Conservation (phyloP, 2,797 vertebrate genomes). For the Rhabdomys pumilio region DNA sequence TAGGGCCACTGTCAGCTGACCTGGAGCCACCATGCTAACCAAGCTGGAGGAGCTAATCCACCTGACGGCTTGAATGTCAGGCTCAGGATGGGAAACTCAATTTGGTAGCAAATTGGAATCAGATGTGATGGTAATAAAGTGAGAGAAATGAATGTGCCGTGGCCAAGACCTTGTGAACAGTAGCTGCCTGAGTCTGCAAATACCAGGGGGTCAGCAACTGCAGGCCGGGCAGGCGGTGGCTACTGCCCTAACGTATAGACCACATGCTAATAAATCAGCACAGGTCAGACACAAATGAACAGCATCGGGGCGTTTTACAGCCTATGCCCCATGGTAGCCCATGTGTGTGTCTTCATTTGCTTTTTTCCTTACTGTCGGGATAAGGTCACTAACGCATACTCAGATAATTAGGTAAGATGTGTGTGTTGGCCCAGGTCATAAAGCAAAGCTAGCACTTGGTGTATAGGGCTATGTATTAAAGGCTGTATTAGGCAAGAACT, state of each 20-base stretch:
- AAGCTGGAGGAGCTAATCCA: slow-evolving; percentile 82
- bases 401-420: slow-evolving; percentile 50
- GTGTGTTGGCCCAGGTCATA: not conserved
- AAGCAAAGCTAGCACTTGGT: slow-evolving; percentile 12
- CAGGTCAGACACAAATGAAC: not conserved
- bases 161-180: slow-evolving; percentile 83
- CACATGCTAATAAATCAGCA: not conserved
- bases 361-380: slow-evolving; percentile 62
- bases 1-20: slow-evolving; percentile 76
- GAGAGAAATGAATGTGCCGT: slow-evolving; percentile 77
- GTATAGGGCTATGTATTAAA: not conserved
- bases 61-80: slow-evolving; percentile 82
- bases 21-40: slow-evolving; percentile 69
- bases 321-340: not conserved
- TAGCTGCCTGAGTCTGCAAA: slow-evolving; percentile 65
- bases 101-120: slow-evolving; percentile 87
- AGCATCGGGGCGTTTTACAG: not conserved
- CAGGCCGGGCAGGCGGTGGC: not conserved
- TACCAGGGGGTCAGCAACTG: slow-evolving; percentile 5
- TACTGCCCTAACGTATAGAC: not conserved
- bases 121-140: slow-evolving; percentile 87
- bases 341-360: slow-evolving; percentile 42
- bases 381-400: slow-evolving; percentile 53
- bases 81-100: slow-evolving; percentile 84
- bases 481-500: not conserved